Base-by-base conservation (phyloP, 2,888 invertebrate genomes). In the Pollenia amentaria region DNA sequence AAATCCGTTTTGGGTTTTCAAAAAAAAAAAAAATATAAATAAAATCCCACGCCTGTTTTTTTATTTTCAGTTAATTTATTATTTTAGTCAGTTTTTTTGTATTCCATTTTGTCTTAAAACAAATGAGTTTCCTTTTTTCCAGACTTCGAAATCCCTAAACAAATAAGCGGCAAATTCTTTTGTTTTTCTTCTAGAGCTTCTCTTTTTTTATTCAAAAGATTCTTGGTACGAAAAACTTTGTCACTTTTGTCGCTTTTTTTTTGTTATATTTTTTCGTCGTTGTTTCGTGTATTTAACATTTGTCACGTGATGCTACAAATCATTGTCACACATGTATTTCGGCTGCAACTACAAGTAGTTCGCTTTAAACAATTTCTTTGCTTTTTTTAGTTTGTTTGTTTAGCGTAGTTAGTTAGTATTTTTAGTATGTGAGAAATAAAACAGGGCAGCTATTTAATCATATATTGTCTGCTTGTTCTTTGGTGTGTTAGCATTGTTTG, bases 281-380 rank as follows among this genome's bases (percentile, higher is more conserved):
- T 6, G 29, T 60, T 89, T 92, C 92, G 93, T 92, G 93, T 91
- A 92, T 91, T 90, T 89, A 90, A 89, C 92, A 90, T 91, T 92
- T 93, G 92, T 93, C 93, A 92, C 93, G 93, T 92, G 92, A 93
- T 90, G 92, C 92, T 89, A 92, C 93, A 92, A 92, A 92, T 92
- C 92, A 93, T 92, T 90, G 89, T 89, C 89, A 89, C 92, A 93
- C 90, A 91, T 89, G 83, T 80, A 78, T 76, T 64, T 64, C n/a
- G 69, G 75, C 62, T 44, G 77, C 69, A 69, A 84, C 55, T 55
- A 70, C 72, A 84, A 67, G 75, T 76, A 76, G 75, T 64, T 75
- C 29, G 64, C 64, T 51, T 29, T 60, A 16, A 76, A 76, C 11
- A 9, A n/a, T 38, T 6, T 3, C 53, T 53, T 53, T 40, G 16